Evolutionary conservation across 2,888 invertebrate species (phyloP), one percentile per base, ranked within the genome.

Genomic region (Drosophila pseudotalamancana): DNA sequence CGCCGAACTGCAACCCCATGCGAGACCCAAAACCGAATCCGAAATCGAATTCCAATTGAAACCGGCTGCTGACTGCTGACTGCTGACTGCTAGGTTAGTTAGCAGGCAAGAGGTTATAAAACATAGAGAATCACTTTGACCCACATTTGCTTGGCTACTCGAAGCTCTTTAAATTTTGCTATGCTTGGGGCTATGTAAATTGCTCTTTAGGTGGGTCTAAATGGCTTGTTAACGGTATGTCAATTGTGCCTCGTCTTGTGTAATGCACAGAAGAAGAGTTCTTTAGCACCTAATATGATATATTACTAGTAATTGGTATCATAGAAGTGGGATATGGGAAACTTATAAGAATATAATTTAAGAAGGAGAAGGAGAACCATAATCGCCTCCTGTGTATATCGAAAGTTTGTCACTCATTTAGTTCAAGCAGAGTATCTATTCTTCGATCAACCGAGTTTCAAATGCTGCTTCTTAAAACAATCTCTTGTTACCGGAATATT

Each of bases 81-180:
- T 34, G 4, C 34, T 16, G 34, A 9, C 34, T 9, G 34, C 3
- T 34, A 1, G 34, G 16, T 9, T 34, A 29, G 32, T 23, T 46
- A 11, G 27, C 35, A 40, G 42, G 42, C 57, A 55, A 73, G 61
- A 66, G 63, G 61, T 65, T 70, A 67, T 67, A 62, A 60, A 60
- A 53, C 83, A 65, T 74, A 68, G 76, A 73, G 61, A 77, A 70
- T 63, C 66, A 42, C 49, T 57, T 68, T 83, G 80, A 80, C 86
- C 67, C 72, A 83, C 84, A 76, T 86, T 69, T 16, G 64, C 56
- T 69, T 56, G 21, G 43, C 25, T 27, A 63, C 23, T 51, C 11
- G 14, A 32, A 16, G 37, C 19, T 50, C 50, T 32, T 32, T 11
- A 19, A 19, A 46, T 39, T 21, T 4, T 42, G 42, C 23, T 34